Conservation (phyloP, 2,797 vertebrate species). For the Pteronotus mesoamericanus region DNA sequence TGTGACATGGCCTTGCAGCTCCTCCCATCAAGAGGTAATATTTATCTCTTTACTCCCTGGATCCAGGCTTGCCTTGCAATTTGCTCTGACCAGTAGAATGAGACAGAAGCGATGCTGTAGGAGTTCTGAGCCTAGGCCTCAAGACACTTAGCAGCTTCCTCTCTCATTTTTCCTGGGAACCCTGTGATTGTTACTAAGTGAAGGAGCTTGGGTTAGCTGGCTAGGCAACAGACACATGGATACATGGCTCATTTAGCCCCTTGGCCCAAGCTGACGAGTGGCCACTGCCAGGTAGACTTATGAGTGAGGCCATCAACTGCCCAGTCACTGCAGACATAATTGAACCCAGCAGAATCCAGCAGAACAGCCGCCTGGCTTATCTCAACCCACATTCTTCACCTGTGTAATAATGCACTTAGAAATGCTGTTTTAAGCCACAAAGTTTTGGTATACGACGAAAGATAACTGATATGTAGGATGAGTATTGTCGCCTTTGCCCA, state of each 20-base stretch:
- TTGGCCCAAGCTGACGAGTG: background rate
- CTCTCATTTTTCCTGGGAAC: background rate
- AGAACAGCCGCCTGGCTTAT: background rate
- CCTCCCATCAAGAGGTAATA: background rate
- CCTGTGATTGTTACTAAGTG: background rate
- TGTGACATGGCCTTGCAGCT: background rate
- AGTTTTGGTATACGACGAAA: background rate
- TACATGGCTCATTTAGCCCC: background rate
- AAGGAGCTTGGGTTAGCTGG: background rate
- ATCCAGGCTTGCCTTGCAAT: background rate
- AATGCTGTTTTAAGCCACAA: background rate
- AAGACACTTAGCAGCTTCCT: background rate
- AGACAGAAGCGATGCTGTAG: background rate
- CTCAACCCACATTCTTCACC: background rate
- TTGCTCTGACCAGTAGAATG: background rate
- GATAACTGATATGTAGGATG: background rate
- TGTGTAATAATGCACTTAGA: background rate
- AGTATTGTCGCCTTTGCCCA: background rate
- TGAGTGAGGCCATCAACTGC: background rate
- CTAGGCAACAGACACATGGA: background rate
- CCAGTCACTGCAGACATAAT: background rate
- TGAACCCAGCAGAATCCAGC: background rate
- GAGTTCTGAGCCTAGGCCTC: background rate
- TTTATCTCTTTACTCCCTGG: background rate
- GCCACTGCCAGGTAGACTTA: background rate